Base-by-base conservation (phyloP, 2,888 invertebrate genomes). In the Ichneumon xanthorius region DNA sequence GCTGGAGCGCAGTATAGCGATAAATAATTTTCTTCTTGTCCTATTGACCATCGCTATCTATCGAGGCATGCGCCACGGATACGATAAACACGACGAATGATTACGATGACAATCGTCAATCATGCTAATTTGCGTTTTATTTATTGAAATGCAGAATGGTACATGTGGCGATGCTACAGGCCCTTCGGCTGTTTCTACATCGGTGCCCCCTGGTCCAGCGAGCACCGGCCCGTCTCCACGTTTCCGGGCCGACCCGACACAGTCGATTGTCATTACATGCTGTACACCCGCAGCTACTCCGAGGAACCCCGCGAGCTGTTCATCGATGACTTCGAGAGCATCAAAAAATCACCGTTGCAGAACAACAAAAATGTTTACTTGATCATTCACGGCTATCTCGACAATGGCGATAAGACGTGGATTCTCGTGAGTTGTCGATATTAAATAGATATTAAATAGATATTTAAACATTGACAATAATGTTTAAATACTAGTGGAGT, bases 311-410 rank as follows among this genome's bases (percentile, higher is more conserved):
- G 96, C 87, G 94, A 96, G 22, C 94, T 98, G 22, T 95, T 96
- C 89, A 95, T 97, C 53, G 96, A 97, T 88, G 95, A 96, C 89
- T 95, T 95, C 1, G 95, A 96, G 16, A 95, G 96, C 82, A 96
- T 97, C 67, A 94, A 93, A 65, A 94, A 95, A 45, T 95, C 96
- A 6, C 96, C 96, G 85, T 95, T 98, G 3, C 95, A 96, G 0
- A 94, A 93, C 45, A 93, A 93, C 30, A 96, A 96, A 11, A 96
- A 96, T 4, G 95, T 97, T 87, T 97, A 96, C 91, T 94, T 98
- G 84, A 95, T 99, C 84, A 95, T 97, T 1, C 99, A 99, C 91
- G 99, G 98, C 0, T 99, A 98, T 93, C 94, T 98, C 86, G 98
- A 98, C 92, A 96, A 96, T 63, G 98, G 98, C 0, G 96, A 96